These are phyloP conservation scores for Thymelicus sylvestris DNA, from an alignment of 2,888 invertebrate genomes.

Conservation along the genomic window DNA sequence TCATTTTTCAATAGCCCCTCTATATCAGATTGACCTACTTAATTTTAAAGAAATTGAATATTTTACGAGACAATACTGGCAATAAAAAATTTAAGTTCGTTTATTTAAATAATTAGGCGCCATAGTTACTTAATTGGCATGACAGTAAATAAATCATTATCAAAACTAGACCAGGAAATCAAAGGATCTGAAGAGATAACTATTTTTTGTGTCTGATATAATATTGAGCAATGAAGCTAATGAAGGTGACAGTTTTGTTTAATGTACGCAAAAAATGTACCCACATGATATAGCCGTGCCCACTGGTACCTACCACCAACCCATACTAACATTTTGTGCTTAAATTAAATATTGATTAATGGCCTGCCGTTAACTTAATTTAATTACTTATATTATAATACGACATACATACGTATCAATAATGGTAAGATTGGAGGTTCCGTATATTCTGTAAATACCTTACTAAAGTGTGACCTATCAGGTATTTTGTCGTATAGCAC, in stretches of 20 bases:
- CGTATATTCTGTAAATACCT: too few species aligned
- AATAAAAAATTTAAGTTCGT: slow-evolving; percentile 54
- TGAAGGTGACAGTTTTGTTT: slow-evolving; percentile 28
- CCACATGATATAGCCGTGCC: slow-evolving; percentile 12
- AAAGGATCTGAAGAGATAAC: slow-evolving; percentile 27
- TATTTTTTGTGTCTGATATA: slow-evolving; percentile 21
- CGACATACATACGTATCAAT: too few species aligned
- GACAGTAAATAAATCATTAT: slow-evolving; percentile 36
- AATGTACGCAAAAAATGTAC: slow-evolving; percentile 16
- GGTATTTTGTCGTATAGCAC: too few species aligned
- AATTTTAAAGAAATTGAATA: slow-evolving; percentile 75
- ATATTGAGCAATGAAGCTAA: slow-evolving; percentile 9
- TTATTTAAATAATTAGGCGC: slow-evolving; percentile 45
- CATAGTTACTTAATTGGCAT: slow-evolving; percentile 36
- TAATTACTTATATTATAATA: too few species aligned
- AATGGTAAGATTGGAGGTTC: too few species aligned
- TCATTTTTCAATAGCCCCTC: slow-evolving; percentile 80
- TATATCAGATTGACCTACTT: slow-evolving; percentile 80
- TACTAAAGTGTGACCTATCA: too few species aligned
- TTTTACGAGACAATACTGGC: slow-evolving; percentile 55
- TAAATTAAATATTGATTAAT: too few species aligned
- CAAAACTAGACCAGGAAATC: slow-evolving; percentile 27
- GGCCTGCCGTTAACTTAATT: too few species aligned
- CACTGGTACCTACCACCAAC: slow-evolving; percentile 13
- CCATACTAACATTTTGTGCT: not conserved